phyloP scores from a whole-genome alignment of 2,888 invertebrate genomes.

The Microplitis manilae region DNA sequence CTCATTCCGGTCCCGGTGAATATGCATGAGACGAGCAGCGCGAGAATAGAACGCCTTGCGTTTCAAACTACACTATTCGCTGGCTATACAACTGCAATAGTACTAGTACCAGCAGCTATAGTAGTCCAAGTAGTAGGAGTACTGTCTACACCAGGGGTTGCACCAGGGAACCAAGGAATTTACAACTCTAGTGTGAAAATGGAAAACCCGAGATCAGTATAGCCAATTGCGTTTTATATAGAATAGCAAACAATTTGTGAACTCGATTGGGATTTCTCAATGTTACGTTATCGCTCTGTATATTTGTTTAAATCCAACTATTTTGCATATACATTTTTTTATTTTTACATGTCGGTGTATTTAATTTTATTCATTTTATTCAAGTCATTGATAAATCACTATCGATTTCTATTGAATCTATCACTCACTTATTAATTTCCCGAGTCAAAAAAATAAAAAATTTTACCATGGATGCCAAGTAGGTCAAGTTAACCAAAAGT shows the following conservation, averaged over 20 bases:
- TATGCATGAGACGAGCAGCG: slow-evolving; percentile 47
- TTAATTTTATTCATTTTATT: too few species aligned
- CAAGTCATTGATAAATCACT: too few species aligned
- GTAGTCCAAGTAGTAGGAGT: background rate
- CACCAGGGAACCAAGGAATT: slow-evolving; percentile 2
- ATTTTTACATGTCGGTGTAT: background rate
- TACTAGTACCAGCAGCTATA: too few species aligned
- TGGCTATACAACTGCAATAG: background rate
- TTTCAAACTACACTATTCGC: background rate
- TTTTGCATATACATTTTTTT: background rate
- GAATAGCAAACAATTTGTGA: slow-evolving; percentile 33
- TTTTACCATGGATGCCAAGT: too few species aligned
- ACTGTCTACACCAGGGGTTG: slow-evolving; percentile 11
- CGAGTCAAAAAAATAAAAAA: too few species aligned
- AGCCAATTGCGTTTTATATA: slow-evolving; percentile 32
- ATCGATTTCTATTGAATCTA: too few species aligned
- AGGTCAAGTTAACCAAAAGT: too few species aligned
- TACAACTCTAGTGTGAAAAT: background rate
- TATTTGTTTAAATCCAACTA: background rate
- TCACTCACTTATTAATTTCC: too few species aligned
- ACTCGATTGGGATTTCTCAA: slow-evolving; percentile 27
- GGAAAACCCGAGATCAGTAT: slow-evolving; percentile 12
- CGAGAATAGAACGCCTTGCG: slow-evolving; percentile 31
- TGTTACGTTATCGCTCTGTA: background rate
- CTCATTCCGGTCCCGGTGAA: slow-evolving; percentile 43